These are phyloP conservation scores for Epizoanthus illoricatus DNA, from an alignment of 92 coral and sea anemone species.

Conservation along the genomic window DNA sequence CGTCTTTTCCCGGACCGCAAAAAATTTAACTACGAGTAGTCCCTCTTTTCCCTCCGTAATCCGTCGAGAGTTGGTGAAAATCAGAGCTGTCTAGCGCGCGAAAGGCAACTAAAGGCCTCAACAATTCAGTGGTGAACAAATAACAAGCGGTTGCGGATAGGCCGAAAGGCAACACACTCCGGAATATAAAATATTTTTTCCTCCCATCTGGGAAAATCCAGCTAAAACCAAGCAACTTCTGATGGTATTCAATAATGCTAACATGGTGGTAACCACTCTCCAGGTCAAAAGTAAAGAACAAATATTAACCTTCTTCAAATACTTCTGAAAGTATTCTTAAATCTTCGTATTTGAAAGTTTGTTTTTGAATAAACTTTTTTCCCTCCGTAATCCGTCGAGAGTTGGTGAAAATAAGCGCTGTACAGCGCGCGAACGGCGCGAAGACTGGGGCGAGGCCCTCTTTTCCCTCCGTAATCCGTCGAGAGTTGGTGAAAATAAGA, in stretches of 20 bases:
- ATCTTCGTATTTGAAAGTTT: constrained; percentile 46
- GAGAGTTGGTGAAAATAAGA: too few species aligned
- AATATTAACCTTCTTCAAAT: constrained; percentile 41
- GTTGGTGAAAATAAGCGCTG: too few species aligned
- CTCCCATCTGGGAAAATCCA: constrained; percentile 29
- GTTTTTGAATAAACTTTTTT: constrained; percentile 1
- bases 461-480: too few species aligned
- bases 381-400: too few species aligned
- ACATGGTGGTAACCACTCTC: constrained; percentile 57
- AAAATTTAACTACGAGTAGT: too few species aligned
- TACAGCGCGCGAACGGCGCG: too few species aligned
- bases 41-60: too few species aligned
- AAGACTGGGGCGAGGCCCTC: too few species aligned
- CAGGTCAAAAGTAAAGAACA: constrained; percentile 45
- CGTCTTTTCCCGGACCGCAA: too few species aligned
- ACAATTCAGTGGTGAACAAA: constrained; percentile 54
- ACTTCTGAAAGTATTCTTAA: constrained; percentile 38
- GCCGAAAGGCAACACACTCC: constrained; percentile 60
- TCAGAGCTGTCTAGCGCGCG: too few species aligned
- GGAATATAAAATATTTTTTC: constrained; percentile 36
- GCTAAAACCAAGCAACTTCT: constrained; percentile 51
- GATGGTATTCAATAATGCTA: constrained; percentile 42
- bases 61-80: too few species aligned
- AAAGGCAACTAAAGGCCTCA: constrained; percentile 49
- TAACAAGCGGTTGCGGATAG: constrained; percentile 27